Evolutionary conservation across 2,113 vertebrate genomes (phyloP), one percentile per base, ranked within the genome.

Genomic region (Pan paniscus): DNA sequence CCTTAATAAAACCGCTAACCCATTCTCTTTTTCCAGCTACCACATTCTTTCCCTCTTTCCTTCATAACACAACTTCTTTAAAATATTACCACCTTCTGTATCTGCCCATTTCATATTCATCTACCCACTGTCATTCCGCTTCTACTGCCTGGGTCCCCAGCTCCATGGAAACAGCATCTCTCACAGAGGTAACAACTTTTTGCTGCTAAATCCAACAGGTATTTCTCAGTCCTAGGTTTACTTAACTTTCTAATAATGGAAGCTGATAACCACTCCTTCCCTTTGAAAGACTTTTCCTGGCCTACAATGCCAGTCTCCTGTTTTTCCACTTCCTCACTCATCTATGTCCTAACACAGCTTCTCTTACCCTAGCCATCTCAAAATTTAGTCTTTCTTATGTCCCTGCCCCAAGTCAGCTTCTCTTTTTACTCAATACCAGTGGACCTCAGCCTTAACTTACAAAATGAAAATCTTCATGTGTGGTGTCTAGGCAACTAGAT

Each of bases 381-480:
- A 89, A 78, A 91, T 22, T 23, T 48, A 20, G 76, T 88, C 5
- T 67, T 83, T 83, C 68, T 68, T 46, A 89, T 40, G 32, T n/a
- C 78, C 61, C 50, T 52, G 35, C 52, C 13, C 70, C 78, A 89
- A 70, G 50, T 4, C 27, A 92, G 46, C 40, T 89, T 88, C 50
- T 87, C 48, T 57, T 92, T 81, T 83, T 52, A 78, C 12, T 59
- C 50, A 50, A 70, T 17, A 89, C 22, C 67, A n/a, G 48, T n/a
- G 43, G 57, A 76, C 40, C 12, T 59, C 73, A 64, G 72, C 50
- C 17, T 64, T 94, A 67, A 91, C 43, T 87, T 87, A 88, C 7
- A 50, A 82, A 88, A 88, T 43, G 12, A 92, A 88, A 92, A 91
- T 59, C 30, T 83, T 91, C 70, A 70, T 52, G 68, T 52, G 92